Conservation (phyloP, 2,797 vertebrate genomes). For the Leuciscus waleckii region DNA sequence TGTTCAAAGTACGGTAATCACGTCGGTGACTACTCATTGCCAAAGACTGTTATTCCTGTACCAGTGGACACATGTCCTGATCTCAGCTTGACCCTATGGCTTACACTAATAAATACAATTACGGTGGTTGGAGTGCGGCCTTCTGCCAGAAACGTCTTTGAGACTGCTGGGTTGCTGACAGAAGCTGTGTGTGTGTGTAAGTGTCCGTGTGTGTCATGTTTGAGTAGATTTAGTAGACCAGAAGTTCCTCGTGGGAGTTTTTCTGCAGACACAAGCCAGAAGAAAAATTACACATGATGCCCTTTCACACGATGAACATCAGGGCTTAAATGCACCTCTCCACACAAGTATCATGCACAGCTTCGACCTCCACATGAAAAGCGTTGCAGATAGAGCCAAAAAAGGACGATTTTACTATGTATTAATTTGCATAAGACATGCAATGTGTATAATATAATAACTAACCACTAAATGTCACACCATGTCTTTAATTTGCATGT, state of each 20-base stretch:
- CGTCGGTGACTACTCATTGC: background rate
- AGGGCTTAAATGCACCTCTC: background rate
- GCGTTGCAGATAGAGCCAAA: background rate
- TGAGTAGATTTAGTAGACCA: slow-evolving; percentile 21
- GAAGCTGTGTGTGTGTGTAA: slow-evolving; percentile 32
- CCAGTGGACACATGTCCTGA: slow-evolving; percentile 7
- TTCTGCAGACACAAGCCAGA: background rate
- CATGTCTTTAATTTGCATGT: background rate
- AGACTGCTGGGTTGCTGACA: slow-evolving; percentile 27
- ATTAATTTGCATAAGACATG: background rate
- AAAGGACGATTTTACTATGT: background rate
- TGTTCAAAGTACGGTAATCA: background rate
- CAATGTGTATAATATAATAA: background rate
- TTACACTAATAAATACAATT: slow-evolving; percentile 52
- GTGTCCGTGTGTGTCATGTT: slow-evolving; percentile 17
- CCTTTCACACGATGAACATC: background rate
- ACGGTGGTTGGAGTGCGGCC: slow-evolving; percentile 41
- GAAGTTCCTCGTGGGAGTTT: background rate
- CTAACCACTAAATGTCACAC: background rate
- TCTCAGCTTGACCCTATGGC: slow-evolving; percentile 29
- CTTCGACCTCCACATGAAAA: background rate
- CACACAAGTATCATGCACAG: background rate
- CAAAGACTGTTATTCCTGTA: slow-evolving; percentile 23
- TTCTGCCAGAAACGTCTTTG: slow-evolving; percentile 37
- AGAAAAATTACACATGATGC: background rate